These are phyloP conservation scores for Ditylenchus dipsaci DNA, from an alignment of 1,140 invertebrate genomes.

Conservation along the genomic window DNA sequence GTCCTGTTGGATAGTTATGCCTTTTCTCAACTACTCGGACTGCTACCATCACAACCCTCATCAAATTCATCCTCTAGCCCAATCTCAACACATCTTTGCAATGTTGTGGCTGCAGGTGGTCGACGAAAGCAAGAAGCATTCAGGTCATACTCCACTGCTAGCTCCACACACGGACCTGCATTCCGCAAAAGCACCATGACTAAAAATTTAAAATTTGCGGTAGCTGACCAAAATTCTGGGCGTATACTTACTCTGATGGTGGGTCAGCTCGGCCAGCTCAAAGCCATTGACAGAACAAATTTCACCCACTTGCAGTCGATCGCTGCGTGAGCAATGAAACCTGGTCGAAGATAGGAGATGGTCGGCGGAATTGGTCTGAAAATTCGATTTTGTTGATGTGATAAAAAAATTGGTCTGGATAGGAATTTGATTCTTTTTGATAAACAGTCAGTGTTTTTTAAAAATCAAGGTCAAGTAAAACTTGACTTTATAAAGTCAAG, in stretches of 20 bases:
- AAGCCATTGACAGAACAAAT: slow-evolving; percentile 76
- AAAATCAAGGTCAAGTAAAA: neutral
- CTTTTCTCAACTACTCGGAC: neutral
- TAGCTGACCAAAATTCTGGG: no score
- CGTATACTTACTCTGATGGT: slow-evolving; percentile 72
- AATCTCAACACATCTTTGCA: slow-evolving; percentile 55
- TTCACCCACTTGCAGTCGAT: slow-evolving; percentile 69
- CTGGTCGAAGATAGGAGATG: slow-evolving; percentile 65
- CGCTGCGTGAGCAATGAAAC: slow-evolving; percentile 63
- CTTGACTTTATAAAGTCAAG: no score
- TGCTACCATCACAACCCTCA: slow-evolving; percentile 3
- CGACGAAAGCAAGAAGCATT: slow-evolving; percentile 62
- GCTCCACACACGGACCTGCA: slow-evolving; percentile 68
- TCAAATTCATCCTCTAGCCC: slow-evolving; percentile 24
- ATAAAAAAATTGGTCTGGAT: no score
- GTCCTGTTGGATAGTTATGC: neutral
- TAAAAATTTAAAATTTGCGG: no score
- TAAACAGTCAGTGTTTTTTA: slow-evolving; percentile 35
- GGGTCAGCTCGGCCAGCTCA: slow-evolving; percentile 70
- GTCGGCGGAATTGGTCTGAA: slow-evolving; percentile 62
- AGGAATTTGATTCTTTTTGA: slow-evolving; percentile 66
- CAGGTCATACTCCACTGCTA: slow-evolving; percentile 77
- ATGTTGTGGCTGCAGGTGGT: slow-evolving; percentile 26
- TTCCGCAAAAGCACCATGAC: slow-evolving; percentile 68
- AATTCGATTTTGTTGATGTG: no score